Evolutionary conservation across 1,140 invertebrate genomes (phyloP).

Genomic region (Acyrthosiphon pisum): DNA sequence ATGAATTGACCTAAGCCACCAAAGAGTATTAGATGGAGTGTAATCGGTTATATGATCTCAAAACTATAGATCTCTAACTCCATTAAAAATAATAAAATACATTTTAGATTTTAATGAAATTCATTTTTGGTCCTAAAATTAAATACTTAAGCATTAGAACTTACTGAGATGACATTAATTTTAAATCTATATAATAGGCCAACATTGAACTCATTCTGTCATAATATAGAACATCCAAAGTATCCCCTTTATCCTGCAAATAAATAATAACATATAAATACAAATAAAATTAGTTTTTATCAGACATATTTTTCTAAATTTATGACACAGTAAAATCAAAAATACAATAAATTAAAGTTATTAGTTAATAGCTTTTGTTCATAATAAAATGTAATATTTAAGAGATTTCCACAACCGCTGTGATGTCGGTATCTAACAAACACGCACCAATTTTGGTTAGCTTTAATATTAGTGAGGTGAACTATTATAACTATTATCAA

Average conservation of each 20-base stretch:
- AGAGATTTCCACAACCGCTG: not conserved
- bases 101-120: not conserved
- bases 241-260: not conserved
- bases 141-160: not conserved
- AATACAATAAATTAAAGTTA: not conserved
- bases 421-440: not conserved
- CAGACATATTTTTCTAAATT: not conserved
- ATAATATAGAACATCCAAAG: constrained; percentile 31
- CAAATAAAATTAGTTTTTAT: not conserved
- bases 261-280: not conserved
- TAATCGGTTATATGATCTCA: not conserved
- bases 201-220: constrained; percentile 42
- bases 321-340: not conserved
- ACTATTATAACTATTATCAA: too few relatives aligned
- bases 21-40: not conserved
- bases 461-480: too few relatives aligned
- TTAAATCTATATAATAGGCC: constrained; percentile 49
- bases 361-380: not conserved
- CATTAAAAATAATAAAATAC: not conserved
- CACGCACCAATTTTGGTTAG: not conserved
- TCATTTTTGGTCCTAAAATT: not conserved
- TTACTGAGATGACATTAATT: constrained; percentile 53
- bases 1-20: not conserved
- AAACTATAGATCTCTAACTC: not conserved
- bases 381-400: not conserved